These are phyloP conservation scores for Anarrhichthys ocellatus DNA, from an alignment of 2,113 vertebrate species.

Conservation along the genomic window DNA sequence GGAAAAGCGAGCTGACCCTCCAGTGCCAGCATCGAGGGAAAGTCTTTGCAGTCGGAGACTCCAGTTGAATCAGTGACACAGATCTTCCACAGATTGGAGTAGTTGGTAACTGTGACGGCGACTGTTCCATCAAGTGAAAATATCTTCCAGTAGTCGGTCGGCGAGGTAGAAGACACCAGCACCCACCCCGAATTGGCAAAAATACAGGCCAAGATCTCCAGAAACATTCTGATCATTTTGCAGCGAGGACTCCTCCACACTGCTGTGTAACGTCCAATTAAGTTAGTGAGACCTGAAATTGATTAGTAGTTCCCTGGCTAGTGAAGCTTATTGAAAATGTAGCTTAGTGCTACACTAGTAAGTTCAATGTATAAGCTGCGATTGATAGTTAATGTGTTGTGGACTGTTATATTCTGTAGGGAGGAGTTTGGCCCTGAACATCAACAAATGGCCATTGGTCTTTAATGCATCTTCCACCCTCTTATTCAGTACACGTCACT, in stretches of 20 bases:
- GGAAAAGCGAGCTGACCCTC: conserved; percentile 86
- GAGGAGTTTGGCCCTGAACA: conserved; percentile 73
- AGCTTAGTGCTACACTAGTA: conserved; percentile 22
- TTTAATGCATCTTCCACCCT: conserved; percentile 29
- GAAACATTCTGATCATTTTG: conserved; percentile 83
- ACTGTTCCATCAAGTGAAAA: conserved; percentile 92
- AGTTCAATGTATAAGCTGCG: conserved; percentile 57
- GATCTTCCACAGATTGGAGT: conserved; percentile 94
- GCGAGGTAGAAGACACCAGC: conserved; percentile 91
- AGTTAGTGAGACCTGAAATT: conserved; percentile 11
- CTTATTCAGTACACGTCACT: conserved; percentile 34
- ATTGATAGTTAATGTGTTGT: conserved; percentile 79
- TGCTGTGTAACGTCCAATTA: background rate
- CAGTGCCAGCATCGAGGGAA: conserved; percentile 93
- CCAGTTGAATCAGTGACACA: conserved; percentile 96
- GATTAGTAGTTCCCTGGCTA: conserved; percentile 19
- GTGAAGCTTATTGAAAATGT: conserved; percentile 28
- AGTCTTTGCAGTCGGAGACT: conserved; percentile 95
- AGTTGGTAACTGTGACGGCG: conserved; percentile 93
- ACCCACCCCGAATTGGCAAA: conserved; percentile 89
- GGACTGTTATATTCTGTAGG: conserved; percentile 69
- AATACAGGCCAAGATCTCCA: conserved; percentile 90
- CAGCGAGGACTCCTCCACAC: conserved; percentile 21
- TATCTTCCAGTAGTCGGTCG: conserved; percentile 95
- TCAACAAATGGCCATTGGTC: conserved; percentile 56